Conservation (phyloP, 2,113 vertebrate genomes). For the Clarias magur region DNA sequence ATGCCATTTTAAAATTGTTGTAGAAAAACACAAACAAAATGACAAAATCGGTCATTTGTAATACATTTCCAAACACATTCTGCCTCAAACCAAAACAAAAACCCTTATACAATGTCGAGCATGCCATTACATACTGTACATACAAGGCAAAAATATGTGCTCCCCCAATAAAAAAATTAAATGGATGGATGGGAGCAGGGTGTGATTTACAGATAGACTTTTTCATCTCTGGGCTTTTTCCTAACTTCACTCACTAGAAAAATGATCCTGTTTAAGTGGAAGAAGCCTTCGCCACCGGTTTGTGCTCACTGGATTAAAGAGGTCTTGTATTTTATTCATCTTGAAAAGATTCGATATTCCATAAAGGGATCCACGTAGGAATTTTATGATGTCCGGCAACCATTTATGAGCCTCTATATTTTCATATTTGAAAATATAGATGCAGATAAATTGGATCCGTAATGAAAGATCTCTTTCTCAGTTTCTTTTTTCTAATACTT, state of each 20-base stretch:
- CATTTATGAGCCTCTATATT: too few species aligned
- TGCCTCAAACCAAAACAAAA: background rate
- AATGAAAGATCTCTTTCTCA: background rate
- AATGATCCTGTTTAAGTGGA: too few species aligned
- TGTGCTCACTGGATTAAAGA: too few species aligned
- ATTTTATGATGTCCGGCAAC: too few species aligned
- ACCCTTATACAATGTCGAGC: background rate
- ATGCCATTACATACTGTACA: background rate
- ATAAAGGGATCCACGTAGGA: too few species aligned
- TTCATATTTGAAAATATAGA: too few species aligned
- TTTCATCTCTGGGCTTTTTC: background rate
- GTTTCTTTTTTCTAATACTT: background rate
- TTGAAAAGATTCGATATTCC: too few species aligned
- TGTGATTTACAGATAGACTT: slow-evolving; percentile 4
- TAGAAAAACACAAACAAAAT: background rate
- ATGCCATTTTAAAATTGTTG: background rate
- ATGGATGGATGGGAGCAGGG: background rate
- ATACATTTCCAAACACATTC: slow-evolving; percentile 1
- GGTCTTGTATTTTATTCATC: too few species aligned
- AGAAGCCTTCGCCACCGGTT: too few species aligned
- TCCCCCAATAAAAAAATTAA: background rate
- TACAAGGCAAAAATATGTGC: slow-evolving; percentile 22
- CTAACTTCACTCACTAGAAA: too few species aligned
- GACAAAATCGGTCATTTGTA: background rate
- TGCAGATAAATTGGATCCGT: too few species aligned